Conservation (phyloP, 2,888 invertebrate genomes). For the Schizaphis graminum region DNA sequence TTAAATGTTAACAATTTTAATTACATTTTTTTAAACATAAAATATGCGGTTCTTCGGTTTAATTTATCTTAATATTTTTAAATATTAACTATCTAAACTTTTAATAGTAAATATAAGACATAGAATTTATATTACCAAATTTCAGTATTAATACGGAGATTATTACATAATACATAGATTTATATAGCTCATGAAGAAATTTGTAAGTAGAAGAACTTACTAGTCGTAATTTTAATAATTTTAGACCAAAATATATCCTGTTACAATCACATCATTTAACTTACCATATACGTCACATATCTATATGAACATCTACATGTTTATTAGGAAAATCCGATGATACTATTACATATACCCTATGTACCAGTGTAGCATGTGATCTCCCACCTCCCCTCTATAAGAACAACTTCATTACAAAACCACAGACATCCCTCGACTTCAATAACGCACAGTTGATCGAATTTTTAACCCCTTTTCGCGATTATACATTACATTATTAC, state of each 20-base stretch:
- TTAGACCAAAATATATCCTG: neutral
- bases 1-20: neutral
- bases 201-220: neutral
- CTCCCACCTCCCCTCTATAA: slow-evolving; percentile 11
- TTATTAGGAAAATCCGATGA: slow-evolving; percentile 41
- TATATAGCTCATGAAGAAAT: neutral
- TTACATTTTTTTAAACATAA: neutral
- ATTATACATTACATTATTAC: slow-evolving; percentile 59
- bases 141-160: neutral
- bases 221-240: neutral
- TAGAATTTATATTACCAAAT: neutral
- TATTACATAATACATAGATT: neutral
- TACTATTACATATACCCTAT: slow-evolving; percentile 5
- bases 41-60: neutral
- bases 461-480: slow-evolving; percentile 60
- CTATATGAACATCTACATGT: neutral
- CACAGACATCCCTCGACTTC: slow-evolving; percentile 53
- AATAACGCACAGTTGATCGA: slow-evolving; percentile 53
- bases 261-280: neutral
- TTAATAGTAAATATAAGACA: neutral
- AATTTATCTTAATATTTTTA: neutral
- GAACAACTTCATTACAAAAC: slow-evolving; percentile 55
- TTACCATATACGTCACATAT: neutral
- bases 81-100: too few species aligned
- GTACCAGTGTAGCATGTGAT: slow-evolving; percentile 6